Evolutionary conservation across 1,140 invertebrate genomes (phyloP), one percentile per base, ranked within the genome.

Genomic region (Bombus soroeensis): DNA sequence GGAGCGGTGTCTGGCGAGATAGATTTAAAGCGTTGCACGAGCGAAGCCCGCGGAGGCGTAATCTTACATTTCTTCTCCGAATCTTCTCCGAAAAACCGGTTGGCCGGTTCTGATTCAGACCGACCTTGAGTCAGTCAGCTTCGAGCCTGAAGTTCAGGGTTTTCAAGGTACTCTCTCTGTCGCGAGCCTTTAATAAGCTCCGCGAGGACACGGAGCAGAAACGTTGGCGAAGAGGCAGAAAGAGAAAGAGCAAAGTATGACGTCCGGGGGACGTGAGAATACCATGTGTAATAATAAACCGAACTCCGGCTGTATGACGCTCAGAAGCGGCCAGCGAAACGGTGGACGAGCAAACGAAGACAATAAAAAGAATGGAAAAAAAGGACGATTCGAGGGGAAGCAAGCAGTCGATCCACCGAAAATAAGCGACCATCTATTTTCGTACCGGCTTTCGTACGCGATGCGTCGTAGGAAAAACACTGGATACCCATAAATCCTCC

Each of bases 31-130:
- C 73, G 41, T 62, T 66, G 34, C 72, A 28, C 32, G 12, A 47
- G 39, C n/a, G 13, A 43, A 62, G 39, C 39, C 32, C 39, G 86
- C 47, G 82, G 75, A 90, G 85, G 82, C 83, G 82, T 90, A 77
- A 83, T 82, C 87, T 83, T 89, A 86, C 75, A 76, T 89, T 90
- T 88, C 78, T 81, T 91, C 90, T 83, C 72, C 87, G 86, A 88
- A 86, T 81, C 90, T 88, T 91, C 87, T 81, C 82, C 83, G 84
- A 88, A 85, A 91, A 91, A 88, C 90, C 90, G 90, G 90, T 89
- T 87, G 82, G 83, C 57, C 62, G 72, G 81, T 87, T 87, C 82
- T 79, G 89, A 91, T 90, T 90, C 89, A 86, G 78, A 77, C 76
- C 82, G 90, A 85, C 90, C 90, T 90, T 89, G 87, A 89, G 89